Evolutionary conservation across 2,797 vertebrate species (phyloP).

Genomic region (Sorex maritimensis): DNA sequence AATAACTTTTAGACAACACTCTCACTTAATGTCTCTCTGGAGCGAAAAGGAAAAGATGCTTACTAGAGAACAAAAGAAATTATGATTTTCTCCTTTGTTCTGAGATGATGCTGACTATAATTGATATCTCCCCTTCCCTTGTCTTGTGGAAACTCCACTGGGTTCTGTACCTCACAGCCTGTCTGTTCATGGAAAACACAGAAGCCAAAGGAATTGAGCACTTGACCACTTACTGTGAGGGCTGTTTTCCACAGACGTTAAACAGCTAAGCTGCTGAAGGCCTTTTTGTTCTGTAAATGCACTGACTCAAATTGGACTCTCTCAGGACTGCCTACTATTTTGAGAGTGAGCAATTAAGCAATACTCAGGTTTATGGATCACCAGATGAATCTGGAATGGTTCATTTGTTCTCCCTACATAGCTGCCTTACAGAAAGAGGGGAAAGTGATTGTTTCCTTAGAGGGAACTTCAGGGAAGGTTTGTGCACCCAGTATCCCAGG

Average conservation of each 20-base stretch:
- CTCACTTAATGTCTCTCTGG: background rate
- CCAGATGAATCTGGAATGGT: background rate
- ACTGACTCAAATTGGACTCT: background rate
- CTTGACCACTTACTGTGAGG: background rate
- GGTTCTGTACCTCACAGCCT: background rate
- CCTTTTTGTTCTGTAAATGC: background rate
- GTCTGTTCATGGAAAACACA: background rate
- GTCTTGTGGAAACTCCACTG: background rate
- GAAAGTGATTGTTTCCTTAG: background rate
- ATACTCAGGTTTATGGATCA: constrained; percentile 5
- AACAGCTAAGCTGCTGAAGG: background rate
- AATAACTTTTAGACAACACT: background rate
- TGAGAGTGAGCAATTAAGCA: constrained; percentile 50
- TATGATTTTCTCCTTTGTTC: background rate
- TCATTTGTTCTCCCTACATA: constrained; percentile 52
- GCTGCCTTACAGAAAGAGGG: background rate
- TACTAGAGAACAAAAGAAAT: background rate
- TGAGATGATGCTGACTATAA: background rate
- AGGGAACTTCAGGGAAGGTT: background rate
- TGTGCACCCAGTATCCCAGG: background rate
- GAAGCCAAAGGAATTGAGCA: background rate
- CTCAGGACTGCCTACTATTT: background rate
- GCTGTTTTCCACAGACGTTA: background rate
- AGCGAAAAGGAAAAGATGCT: background rate
- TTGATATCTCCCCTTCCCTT: background rate